A percentile compares a stretch with the other conserved stretches of the same genome.
phyloP scores from a whole-genome alignment of 1,140 invertebrate species.

The Macrostomum lignano region DNA sequence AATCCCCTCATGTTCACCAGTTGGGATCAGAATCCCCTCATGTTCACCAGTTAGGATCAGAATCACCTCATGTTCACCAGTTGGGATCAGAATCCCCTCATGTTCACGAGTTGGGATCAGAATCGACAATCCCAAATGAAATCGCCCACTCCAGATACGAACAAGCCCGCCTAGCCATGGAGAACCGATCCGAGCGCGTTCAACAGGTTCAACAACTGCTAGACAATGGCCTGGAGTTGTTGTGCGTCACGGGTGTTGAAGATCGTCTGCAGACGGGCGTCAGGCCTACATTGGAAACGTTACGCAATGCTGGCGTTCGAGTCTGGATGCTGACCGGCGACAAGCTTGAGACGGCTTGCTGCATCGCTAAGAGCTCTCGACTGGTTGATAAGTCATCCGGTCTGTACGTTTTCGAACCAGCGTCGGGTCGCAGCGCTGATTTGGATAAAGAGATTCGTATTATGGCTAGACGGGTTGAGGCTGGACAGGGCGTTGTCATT shows the following conservation, averaged over 20 bases:
- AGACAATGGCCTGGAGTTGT: conserved; percentile 65
- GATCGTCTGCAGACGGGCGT: conserved; percentile 39
- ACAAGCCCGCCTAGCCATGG: conserved; percentile 50
- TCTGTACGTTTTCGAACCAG: conserved; percentile 42
- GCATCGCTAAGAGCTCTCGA: conserved; percentile 76
- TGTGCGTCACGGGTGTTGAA: conserved; percentile 61
- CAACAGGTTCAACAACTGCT: conserved; percentile 58
- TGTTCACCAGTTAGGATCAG: too few relatives aligned
- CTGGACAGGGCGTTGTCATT: conserved; percentile 18
- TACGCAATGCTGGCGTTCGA: conserved; percentile 82
- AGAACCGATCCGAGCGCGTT: conserved; percentile 50
- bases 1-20: too few relatives aligned
- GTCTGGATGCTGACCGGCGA: conserved; percentile 99
- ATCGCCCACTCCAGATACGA: conserved; percentile 48
- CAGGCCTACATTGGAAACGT: conserved; percentile 55
- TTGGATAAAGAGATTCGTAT: too few relatives aligned
- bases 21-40: too few relatives aligned
- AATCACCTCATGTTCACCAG: too few relatives aligned
- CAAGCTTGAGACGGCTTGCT: conserved; percentile 88
- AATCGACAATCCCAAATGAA: too few relatives aligned
- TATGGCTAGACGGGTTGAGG: too few relatives aligned
- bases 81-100: too few relatives aligned
- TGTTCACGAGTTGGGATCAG: too few relatives aligned
- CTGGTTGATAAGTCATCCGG: conserved; percentile 46
- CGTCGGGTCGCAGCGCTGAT: neutral